phyloP scores from a whole-genome alignment of 1,140 invertebrate species.

The silkworm (Bombyx mori) region DNA sequence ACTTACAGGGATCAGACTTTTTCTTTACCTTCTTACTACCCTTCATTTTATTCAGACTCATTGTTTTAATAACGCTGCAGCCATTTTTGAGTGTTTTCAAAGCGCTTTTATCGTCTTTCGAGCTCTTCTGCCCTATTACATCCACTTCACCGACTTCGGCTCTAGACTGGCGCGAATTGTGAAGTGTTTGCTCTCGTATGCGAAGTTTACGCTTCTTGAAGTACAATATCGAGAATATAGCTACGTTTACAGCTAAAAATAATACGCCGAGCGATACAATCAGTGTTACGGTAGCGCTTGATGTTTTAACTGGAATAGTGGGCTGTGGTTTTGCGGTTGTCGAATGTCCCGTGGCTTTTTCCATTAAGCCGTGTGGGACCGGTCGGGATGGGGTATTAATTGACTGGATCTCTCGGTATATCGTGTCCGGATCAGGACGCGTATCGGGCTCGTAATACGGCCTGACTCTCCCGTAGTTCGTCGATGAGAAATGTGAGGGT shows the following conservation, averaged over 20 bases:
- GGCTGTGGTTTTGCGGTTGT: conserved; percentile 33
- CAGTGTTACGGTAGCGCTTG: conserved; percentile 75
- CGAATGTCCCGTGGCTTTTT: conserved; percentile 29
- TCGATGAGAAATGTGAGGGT: conserved; percentile 15
- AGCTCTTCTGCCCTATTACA: conserved; percentile 57
- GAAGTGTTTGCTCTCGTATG: conserved; percentile 66
- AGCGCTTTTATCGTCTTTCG: conserved; percentile 55
- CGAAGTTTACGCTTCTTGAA: conserved; percentile 78
- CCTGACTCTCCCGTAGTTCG: conserved; percentile 41
- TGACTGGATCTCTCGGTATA: conserved; percentile 52
- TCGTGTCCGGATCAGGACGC: conserved; percentile 40
- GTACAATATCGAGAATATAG: conserved; percentile 82
- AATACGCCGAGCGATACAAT: conserved; percentile 83
- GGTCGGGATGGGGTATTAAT: conserved; percentile 52
- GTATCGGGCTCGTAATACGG: conserved; percentile 37
- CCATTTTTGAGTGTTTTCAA: conserved; percentile 58
- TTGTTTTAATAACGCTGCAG: conserved; percentile 73
- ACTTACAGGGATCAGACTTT: conserved; percentile 75
- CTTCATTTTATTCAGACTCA: conserved; percentile 63
- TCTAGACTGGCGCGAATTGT: conserved; percentile 49
- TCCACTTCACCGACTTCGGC: conserved; percentile 56
- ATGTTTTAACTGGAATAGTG: conserved; percentile 51
- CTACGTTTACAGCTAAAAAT: conserved; percentile 87
- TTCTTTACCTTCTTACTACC: conserved; percentile 44
- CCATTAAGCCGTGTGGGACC: conserved; percentile 38